Base-by-base conservation (phyloP, 2,888 invertebrate genomes). In the Drosophila infuscata region DNA sequence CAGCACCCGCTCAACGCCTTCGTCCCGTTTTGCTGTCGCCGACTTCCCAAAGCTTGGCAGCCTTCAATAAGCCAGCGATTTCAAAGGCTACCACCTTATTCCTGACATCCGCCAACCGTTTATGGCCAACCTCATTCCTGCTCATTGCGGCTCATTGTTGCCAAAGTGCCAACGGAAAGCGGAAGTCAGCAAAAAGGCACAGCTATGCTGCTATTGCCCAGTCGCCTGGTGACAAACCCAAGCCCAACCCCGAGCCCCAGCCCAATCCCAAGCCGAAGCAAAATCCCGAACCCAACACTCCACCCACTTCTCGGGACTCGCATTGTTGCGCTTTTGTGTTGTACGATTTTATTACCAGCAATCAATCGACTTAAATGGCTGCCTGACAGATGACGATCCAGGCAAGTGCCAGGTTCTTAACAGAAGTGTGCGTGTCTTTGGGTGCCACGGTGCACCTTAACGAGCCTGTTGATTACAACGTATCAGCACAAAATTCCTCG, bases 291-390 rank as follows among this genome's bases (percentile, higher is more conserved):
- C 3, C 25, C 12, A 20, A 35, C 30, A 7, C 43, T 54, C 56
- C 33, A 52, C 2, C 43, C 51, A 52, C n/a, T 46, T 35, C 51
- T 33, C 46, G 60, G 30, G 48, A 70, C 64, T 54, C 62, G 70
- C 86, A 82, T 89, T 89, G 83, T 89, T 84, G 74, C 64, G 67
- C 65, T 54, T 53, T 73, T 84, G 70, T 83, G 85, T 74, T 81
- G 79, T 66, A 79, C 81, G 80, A 70, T 85, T 90, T 84, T 84
- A 84, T 84, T 90, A 84, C 83, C 89, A 83, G 80, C 86, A 84
- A 84, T 84, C 84, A 84, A 84, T 90, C 79, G 82, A 74, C 79
- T 79, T 79, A 70, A 79, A 73, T 70, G 64, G 52, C 79, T 74
- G 74, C 69, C 79, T 53, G 51, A 57, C 75, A 52, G 60, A 38